Percentiles rank a stretch among this genome's conserved stretches.
Evolutionary conservation across 2,797 vertebrate species (phyloP).

Genomic region (Morus bassanus): DNA sequence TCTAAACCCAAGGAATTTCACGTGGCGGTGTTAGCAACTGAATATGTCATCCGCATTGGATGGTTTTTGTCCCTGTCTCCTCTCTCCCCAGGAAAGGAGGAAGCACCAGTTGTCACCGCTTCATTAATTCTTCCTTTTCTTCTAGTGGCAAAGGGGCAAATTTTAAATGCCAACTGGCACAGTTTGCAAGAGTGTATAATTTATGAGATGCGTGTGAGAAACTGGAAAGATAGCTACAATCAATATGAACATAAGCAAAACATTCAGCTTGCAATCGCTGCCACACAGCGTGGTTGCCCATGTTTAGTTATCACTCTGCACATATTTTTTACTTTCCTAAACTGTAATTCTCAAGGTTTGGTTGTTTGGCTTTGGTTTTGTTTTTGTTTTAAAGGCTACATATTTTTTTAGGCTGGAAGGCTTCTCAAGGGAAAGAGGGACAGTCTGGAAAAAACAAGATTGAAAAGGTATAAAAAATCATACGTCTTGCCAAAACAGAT

Average conservation of each 20-base stretch:
- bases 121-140: neutral
- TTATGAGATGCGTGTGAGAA: neutral
- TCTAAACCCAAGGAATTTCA: neutral
- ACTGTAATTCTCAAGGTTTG: neutral
- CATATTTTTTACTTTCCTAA: constrained; percentile 4
- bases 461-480: neutral
- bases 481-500: neutral
- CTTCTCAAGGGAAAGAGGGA: neutral
- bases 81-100: neutral
- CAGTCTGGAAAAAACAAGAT: neutral
- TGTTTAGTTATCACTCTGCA: constrained; percentile 20
- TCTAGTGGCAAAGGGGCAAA: neutral
- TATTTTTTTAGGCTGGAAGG: neutral
- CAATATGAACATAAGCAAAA: constrained; percentile 17
- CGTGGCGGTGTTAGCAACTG: neutral
- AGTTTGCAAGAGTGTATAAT: constrained; percentile 2
- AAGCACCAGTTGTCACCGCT: neutral
- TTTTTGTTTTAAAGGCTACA: neutral
- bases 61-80: neutral
- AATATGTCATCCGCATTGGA: neutral
- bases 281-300: neutral
- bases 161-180: neutral
- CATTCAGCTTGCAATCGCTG: constrained; percentile 18
- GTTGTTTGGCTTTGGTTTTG: neutral
- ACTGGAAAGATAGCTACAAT: constrained; percentile 21